Conservation (phyloP, 2,888 invertebrate genomes). For the Heliconius ethilla region DNA sequence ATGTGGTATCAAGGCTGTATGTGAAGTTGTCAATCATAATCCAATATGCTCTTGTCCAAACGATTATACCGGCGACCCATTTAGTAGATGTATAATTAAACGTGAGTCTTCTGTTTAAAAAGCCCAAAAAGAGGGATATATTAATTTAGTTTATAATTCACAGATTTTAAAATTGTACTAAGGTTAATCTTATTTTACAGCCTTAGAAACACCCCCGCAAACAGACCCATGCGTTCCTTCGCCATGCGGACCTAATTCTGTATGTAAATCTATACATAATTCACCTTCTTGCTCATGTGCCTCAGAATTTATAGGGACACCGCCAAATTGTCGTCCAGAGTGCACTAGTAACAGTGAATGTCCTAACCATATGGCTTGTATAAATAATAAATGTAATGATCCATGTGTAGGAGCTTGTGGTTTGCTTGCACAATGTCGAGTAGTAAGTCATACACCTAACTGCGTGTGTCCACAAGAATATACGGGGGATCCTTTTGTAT, state of each 20-base stretch:
- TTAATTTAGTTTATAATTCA: neutral
- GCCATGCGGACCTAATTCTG: constrained; percentile 85
- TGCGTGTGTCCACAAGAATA: constrained; percentile 85
- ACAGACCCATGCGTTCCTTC: constrained; percentile 85
- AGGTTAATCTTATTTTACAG: constrained; percentile 54
- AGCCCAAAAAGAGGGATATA: neutral
- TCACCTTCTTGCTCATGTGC: constrained; percentile 87
- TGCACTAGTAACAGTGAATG: constrained; percentile 89
- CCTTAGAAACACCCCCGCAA: constrained; percentile 63
- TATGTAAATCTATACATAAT: constrained; percentile 83
- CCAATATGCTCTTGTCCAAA: constrained; percentile 89
- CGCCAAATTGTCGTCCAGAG: constrained; percentile 88
- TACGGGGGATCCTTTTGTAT: constrained; percentile 87
- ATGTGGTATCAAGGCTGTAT: constrained; percentile 87
- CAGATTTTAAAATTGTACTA: neutral
- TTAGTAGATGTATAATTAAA: constrained; percentile 84
- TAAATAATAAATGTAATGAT: constrained; percentile 87
- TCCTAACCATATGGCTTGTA: constrained; percentile 84
- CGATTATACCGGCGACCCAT: constrained; percentile 88
- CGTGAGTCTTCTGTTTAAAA: constrained; percentile 73
- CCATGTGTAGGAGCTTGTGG: constrained; percentile 89
- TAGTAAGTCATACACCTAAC: constrained; percentile 87
- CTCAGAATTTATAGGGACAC: constrained; percentile 84
- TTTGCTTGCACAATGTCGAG: constrained; percentile 86
- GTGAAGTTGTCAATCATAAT: constrained; percentile 89